Evolutionary conservation across 1,140 invertebrate species (phyloP), one percentile per base, ranked within the genome.

Genomic region (Neelides sp.): DNA sequence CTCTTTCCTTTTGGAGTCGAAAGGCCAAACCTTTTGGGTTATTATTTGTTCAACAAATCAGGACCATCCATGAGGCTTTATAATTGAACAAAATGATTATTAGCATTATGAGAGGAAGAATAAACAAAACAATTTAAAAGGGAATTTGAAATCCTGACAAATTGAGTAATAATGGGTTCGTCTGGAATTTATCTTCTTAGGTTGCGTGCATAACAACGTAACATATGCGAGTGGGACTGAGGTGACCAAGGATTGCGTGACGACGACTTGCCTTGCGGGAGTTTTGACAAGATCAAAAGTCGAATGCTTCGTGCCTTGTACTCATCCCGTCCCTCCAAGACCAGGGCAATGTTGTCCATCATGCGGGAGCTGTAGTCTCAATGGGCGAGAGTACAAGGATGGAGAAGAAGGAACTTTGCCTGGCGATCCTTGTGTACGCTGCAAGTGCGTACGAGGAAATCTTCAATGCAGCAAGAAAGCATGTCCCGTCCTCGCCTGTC

Each of bases 351-450:
- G 88, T 65, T 93, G 88, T 66, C 80, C 83, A 1, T 79, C 80
- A 30, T 93, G 87, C 71, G 69, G 75, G 63, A 80, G 78, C 79
- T 88, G 85, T 63, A 72, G 75, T 59, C 76, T 88, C 57, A 87
- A 86, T 45, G 72, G 77, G 3, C 73, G 76, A 52, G 65, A 71
- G 26, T 74, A 75, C 17, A 70, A 73, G 2, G 77, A 85, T 57
- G 82, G 83, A n/a, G 74, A 82, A 43, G 79, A 82, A 56, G 82
- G 83, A 12, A 75, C 74, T 19, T 78, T 82, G 22, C 76, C 78
- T 30, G 80, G 83, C 61, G 88, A 93, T 70, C 85, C 86, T 1
- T 94, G 89, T 65, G 69, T 91, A 30, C 79, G 79, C 48, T 94
- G 90, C 66, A 77, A 78, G 48, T 93, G 90, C 67, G 72, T 77